Base-by-base conservation (phyloP, 2,888 invertebrate genomes). In the Periphyllus acericola region DNA sequence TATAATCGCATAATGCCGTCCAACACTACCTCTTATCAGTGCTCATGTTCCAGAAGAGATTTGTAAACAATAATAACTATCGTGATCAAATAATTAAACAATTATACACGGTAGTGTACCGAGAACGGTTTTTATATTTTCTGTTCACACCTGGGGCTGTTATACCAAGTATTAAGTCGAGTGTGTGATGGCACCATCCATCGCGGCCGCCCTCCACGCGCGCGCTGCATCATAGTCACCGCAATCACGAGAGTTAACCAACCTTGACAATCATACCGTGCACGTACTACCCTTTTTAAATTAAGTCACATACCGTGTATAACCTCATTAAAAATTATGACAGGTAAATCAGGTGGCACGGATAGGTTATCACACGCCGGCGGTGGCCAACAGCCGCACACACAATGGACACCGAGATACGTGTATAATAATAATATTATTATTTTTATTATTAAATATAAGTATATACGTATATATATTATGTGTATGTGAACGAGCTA, bases 251-350 rank as follows among this genome's bases (percentile, higher is more conserved):
- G 81, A 81, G 60, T 74, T 87, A 87, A 87, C 80, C 80, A 87
- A 87, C 87, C 87, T 87, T 87, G 87, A 87, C 87, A 87, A 81
- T 87, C 87, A 46, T 34, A 81, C 86, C 78, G 81, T 81, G 80
- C 87, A 87, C 87, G 80, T 87, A 87, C 74, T 40, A 74, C 85
- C 87, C 74, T 81, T 87, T 87, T 87, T 74, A 66, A 81, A 87
- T 87, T 72, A 87, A 87, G 87, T 81, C 80, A 32, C 87, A 81
- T 81, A 81, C 87, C 87, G 81, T 81, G 87, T 87, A 87, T 87
- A 87, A 87, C 87, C 81, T 87, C 80, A 87, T 87, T 87, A 87
- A 80, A 81, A 87, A 81, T 87, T 87, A 87, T 87, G 87, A 87
- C 87, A 87, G 87, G 87, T 81, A 87, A 81, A 87, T 87, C 87